Evolutionary conservation across 1,140 invertebrate genomes (phyloP).

Genomic region (Rhagoletis pomonella): DNA sequence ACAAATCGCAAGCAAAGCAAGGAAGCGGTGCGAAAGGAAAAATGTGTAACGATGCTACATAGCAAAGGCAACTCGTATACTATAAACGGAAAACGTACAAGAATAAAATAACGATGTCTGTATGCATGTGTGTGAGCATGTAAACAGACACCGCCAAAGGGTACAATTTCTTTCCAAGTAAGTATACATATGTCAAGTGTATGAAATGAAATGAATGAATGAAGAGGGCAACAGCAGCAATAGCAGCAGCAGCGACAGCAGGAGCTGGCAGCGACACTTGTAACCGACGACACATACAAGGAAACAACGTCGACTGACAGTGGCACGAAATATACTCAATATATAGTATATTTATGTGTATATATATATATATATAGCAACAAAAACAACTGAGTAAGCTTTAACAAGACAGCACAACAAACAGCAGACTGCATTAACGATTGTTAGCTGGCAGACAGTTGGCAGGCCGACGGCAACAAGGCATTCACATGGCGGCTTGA

Average conservation of each 20-base stretch:
- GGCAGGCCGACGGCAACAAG: slow-evolving; percentile 42
- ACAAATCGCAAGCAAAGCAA: neutral
- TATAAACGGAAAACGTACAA: neutral
- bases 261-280: neutral
- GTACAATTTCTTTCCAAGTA: slow-evolving; percentile 2
- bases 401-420: slow-evolving; percentile 40
- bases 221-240: slow-evolving; percentile 37
- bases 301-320: slow-evolving; percentile 19
- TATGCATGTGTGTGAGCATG: neutral
- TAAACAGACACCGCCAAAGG: slow-evolving; percentile 36
- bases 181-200: slow-evolving; percentile 36
- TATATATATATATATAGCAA: neutral
- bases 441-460: slow-evolving; percentile 49
- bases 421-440: slow-evolving; percentile 23
- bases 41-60: neutral
- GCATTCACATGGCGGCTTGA: neutral
- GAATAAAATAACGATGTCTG: neutral
- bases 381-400: neutral
- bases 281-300: neutral
- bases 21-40: neutral
- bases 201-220: slow-evolving; percentile 50
- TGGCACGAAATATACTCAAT: neutral
- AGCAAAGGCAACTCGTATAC: neutral
- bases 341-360: neutral
- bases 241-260: neutral